Evolutionary conservation across 2,797 vertebrate species (phyloP).

Genomic region (Nasua narica): DNA sequence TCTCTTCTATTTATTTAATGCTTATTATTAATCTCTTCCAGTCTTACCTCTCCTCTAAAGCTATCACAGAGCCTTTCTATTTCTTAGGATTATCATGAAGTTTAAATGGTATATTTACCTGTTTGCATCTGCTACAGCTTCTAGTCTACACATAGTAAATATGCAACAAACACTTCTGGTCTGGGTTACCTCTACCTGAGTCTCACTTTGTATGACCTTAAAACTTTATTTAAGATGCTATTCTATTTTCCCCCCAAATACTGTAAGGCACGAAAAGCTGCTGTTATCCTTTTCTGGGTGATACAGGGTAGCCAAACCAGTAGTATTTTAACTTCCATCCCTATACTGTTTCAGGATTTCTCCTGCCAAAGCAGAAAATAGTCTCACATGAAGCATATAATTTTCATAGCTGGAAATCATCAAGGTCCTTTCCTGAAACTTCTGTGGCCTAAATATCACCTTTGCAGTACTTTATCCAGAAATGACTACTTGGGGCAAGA

Average conservation of each 20-base stretch:
- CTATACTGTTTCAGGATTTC: neutral
- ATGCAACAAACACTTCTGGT: neutral
- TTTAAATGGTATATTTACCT: neutral
- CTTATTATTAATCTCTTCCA: neutral
- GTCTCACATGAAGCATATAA: neutral
- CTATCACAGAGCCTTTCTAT: neutral
- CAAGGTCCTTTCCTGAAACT: neutral
- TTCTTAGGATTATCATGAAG: neutral
- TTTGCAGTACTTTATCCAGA: neutral
- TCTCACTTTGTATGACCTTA: neutral
- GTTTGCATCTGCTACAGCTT: accelerated
- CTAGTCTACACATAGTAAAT: neutral
- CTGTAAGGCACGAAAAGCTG: neutral
- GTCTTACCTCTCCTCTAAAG: neutral
- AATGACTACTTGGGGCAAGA: neutral
- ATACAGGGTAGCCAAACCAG: neutral
- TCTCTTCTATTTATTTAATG: neutral
- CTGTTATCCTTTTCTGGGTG: neutral
- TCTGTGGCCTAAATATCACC: neutral
- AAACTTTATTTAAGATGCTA: neutral
- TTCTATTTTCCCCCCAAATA: neutral
- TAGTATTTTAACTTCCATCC: neutral
- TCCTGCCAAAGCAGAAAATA: neutral
- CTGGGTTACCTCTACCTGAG: neutral
- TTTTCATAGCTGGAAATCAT: neutral